Conservation (phyloP, 2,888 invertebrate genomes). For the Eucera pruinosa region DNA sequence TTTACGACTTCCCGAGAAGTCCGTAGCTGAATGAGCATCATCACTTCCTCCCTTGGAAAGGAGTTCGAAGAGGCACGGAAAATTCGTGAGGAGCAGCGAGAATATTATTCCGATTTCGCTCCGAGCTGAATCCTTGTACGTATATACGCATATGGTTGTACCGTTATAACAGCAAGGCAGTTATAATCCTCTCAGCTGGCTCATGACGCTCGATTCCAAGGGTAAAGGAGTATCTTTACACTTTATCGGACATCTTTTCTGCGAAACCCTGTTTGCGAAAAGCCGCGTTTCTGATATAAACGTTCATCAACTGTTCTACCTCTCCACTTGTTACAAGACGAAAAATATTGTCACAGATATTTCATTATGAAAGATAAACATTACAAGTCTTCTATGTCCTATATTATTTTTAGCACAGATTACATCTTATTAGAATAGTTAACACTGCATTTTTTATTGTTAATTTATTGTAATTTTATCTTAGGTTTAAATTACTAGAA, state of each 20-base stretch:
- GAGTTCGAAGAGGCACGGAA: slow-evolving; percentile 18
- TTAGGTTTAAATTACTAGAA: too few relatives aligned
- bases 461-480: too few relatives aligned
- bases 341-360: too few relatives aligned
- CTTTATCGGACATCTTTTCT: slow-evolving; percentile 63
- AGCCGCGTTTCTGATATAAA: slow-evolving; percentile 50
- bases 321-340: too few relatives aligned
- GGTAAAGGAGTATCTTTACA: slow-evolving; percentile 50
- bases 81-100: slow-evolving; percentile 27
- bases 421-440: too few relatives aligned
- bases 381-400: too few relatives aligned
- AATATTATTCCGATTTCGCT: slow-evolving; percentile 66
- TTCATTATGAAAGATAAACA: too few relatives aligned
- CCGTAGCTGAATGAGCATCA: slow-evolving; percentile 44
- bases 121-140: slow-evolving; percentile 54
- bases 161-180: slow-evolving; percentile 66
- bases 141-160: slow-evolving; percentile 62
- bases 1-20: slow-evolving; percentile 71
- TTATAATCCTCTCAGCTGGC: slow-evolving; percentile 69
- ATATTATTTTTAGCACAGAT: too few relatives aligned
- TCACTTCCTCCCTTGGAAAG: slow-evolving; percentile 52
- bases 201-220: slow-evolving; percentile 58
- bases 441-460: too few relatives aligned
- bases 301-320: slow-evolving; percentile 30
- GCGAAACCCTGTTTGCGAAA: slow-evolving; percentile 56